Base-by-base conservation (phyloP, 1,140 invertebrate genomes). In the Aphelenchoides fujianensis region DNA sequence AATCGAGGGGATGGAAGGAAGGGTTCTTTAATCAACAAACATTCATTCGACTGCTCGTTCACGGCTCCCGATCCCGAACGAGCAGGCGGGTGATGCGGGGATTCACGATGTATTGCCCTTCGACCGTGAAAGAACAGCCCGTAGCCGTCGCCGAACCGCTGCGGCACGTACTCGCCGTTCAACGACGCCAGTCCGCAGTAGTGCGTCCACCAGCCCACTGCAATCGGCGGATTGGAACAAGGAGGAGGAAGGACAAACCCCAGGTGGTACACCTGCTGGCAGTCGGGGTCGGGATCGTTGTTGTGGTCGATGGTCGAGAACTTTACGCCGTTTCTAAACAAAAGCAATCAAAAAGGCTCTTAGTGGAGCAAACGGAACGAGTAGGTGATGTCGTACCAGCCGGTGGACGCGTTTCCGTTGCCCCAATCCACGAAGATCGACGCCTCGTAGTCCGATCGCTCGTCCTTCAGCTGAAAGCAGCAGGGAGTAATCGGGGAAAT, bases 331-430 rank as follows among this genome's bases (percentile, higher is more conserved):
- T 66, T 37, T 1, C 32, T 37, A n/a, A n/a, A n/a, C n/a, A n/a
- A n/a, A n/a, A n/a, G n/a, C n/a, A n/a, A n/a, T n/a, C n/a, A n/a
- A n/a, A n/a, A n/a, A n/a, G n/a, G n/a, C n/a, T n/a, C n/a, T n/a
- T n/a, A n/a, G n/a, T n/a, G n/a, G n/a, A n/a, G n/a, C n/a, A n/a
- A n/a, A n/a, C n/a, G n/a, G n/a, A n/a, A n/a, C n/a, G n/a, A n/a
- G 31, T 36, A 66, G 31, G 63, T 66, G 7, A 66, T 12, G 63
- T 66, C 63, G 63, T 66, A 66, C 63, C 63, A 66, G 19, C 63
- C 63, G 2, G 63, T 66, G 19, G 63, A 36, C 9, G 32, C 16
- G 63, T 66, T 66, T 1, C 36, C 36, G 53, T 66, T 31, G 36
- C 16, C 36, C 63, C 63, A 66, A 35, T 2, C n/a, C 12, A 35